Conservation (phyloP, 2,113 vertebrate species). For the Chlamydotis undulata region DNA sequence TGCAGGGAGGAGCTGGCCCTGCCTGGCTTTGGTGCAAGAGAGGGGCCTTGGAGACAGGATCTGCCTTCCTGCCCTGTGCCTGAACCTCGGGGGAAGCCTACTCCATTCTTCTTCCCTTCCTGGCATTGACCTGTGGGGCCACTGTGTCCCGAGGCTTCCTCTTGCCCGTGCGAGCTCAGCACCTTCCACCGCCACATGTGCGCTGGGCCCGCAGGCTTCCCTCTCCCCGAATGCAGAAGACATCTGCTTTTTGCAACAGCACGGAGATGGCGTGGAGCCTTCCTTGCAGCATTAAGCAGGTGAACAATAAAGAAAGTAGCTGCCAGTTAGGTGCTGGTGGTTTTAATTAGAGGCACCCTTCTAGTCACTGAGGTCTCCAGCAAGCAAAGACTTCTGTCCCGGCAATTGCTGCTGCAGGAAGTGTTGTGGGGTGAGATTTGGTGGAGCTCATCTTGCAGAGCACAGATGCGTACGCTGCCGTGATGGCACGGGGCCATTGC, state of each 20-base stretch:
- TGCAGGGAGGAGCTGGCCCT: not conserved
- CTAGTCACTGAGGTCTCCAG: not conserved
- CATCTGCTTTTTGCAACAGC: not conserved
- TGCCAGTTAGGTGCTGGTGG: accelerated
- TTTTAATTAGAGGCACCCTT: not conserved
- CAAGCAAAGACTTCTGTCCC: not conserved
- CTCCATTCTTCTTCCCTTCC: slow-evolving; percentile 25
- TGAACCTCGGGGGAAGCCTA: not conserved
- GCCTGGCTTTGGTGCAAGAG: not conserved
- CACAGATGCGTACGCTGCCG: accelerated
- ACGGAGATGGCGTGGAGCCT: not conserved
- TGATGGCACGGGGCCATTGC: not conserved
- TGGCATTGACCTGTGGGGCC: not conserved
- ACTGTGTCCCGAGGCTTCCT: not conserved
- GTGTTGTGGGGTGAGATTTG: not conserved
- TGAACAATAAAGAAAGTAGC: not conserved
- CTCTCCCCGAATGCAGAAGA: not conserved
- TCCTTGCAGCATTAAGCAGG: not conserved
- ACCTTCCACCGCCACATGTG: accelerated
- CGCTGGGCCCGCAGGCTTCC: not conserved
- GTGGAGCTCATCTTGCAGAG: not conserved
- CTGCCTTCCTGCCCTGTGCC: not conserved
- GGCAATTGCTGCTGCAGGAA: not conserved
- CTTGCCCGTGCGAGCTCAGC: not conserved
- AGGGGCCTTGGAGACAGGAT: not conserved